Percentiles rank a stretch among this genome's conserved stretches.
phyloP scores from a whole-genome alignment of 2,113 vertebrate species.

The Leucopternis melanops region DNA sequence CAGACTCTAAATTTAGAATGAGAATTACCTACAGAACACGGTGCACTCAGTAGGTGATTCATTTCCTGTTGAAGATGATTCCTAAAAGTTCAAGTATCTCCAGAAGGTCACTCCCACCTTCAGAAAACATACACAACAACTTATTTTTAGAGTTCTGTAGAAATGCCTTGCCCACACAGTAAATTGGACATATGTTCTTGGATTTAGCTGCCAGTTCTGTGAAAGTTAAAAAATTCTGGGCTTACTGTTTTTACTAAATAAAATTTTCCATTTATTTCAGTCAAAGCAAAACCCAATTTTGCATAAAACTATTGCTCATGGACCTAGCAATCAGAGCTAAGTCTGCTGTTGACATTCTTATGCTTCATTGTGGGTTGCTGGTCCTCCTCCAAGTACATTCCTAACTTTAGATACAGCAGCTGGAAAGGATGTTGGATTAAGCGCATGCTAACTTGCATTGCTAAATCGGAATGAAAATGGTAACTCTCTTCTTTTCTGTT shows the following conservation, averaged over 20 bases:
- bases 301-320: background rate
- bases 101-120: conserved; percentile 55
- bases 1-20: background rate
- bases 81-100: conserved; percentile 36
- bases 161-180: conserved; percentile 51
- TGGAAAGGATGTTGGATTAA: background rate
- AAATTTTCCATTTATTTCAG: conserved; percentile 27
- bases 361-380: background rate
- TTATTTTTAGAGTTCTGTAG: conserved; percentile 56
- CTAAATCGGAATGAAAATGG: background rate
- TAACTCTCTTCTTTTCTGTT: background rate
- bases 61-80: conserved; percentile 32
- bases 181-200: conserved; percentile 48
- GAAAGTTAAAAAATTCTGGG: conserved; percentile 14
- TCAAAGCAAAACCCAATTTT: conserved; percentile 6
- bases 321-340: background rate
- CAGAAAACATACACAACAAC: conserved; percentile 48
- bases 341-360: background rate
- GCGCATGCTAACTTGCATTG: background rate
- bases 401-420: background rate
- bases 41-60: conserved; percentile 18
- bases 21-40: conserved; percentile 25
- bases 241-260: conserved; percentile 27
- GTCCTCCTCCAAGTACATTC: background rate
- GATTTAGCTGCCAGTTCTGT: conserved; percentile 38